Conservation (phyloP, 2,113 vertebrate genomes). For the Phalacrocorax aristotelis region DNA sequence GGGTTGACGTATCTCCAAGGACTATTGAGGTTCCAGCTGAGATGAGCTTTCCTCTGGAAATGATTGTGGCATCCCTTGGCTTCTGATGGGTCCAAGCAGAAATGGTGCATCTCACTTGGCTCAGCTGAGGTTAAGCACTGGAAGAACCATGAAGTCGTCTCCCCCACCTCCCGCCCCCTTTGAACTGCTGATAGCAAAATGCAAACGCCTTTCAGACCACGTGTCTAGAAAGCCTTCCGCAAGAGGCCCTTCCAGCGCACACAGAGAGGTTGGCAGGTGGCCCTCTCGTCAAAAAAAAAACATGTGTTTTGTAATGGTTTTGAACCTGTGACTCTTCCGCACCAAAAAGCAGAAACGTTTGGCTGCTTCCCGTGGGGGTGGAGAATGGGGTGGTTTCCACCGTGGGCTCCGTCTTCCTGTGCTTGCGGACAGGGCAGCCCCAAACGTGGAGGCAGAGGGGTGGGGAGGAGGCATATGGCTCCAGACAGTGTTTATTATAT, state of each 20-base stretch:
- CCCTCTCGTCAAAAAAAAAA: not conserved
- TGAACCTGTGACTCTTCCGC: not conserved
- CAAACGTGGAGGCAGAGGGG: not conserved
- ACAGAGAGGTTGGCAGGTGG: not conserved
- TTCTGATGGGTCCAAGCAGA: not conserved
- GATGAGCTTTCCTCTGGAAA: not conserved
- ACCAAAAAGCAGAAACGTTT: accelerated
- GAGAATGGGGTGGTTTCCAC: not conserved
- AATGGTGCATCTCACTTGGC: not conserved
- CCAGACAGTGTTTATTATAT: not conserved
- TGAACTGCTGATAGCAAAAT: not conserved
- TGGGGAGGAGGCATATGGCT: not conserved
- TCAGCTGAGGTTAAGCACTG: not conserved
- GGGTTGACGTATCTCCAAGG: accelerated
- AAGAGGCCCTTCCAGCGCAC: not conserved
- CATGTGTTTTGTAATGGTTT: not conserved
- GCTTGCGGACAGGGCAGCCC: not conserved
- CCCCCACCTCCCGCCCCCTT: not conserved
- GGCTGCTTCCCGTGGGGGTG: not conserved
- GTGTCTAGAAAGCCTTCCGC: not conserved
- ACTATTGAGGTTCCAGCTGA: not conserved
- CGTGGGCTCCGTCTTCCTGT: accelerated
- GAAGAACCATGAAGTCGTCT: not conserved
- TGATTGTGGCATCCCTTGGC: not conserved
- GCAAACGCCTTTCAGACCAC: accelerated